Evolutionary conservation across 2,113 vertebrate genomes (phyloP).

Genomic region (Dendropsophus ebraccatus): DNA sequence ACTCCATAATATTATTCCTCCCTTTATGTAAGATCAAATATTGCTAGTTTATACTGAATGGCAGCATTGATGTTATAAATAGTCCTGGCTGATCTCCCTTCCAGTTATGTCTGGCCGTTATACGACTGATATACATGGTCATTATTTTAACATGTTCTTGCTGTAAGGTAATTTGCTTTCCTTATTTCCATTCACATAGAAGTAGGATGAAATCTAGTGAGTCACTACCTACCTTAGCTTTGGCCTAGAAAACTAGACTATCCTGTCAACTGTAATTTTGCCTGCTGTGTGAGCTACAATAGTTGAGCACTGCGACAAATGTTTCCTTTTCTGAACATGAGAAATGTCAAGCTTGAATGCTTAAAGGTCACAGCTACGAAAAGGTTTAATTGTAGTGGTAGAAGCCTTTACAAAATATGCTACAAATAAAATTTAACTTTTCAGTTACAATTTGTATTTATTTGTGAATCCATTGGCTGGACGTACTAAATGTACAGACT

Average conservation of each 20-base stretch:
- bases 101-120: background rate
- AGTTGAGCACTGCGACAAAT: slow-evolving; percentile 46
- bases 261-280: slow-evolving; percentile 52
- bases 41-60: background rate
- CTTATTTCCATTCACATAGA: slow-evolving; percentile 20
- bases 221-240: slow-evolving; percentile 21
- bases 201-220: slow-evolving; percentile 35
- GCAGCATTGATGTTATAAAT: background rate
- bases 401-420: background rate
- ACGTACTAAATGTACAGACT: too few species aligned
- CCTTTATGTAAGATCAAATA: background rate
- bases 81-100: background rate
- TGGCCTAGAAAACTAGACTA: slow-evolving; percentile 40
- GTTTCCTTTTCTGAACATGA: slow-evolving; percentile 41
- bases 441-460: background rate
- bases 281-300: slow-evolving; percentile 50
- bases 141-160: slow-evolving; percentile 36
- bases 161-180: slow-evolving; percentile 38
- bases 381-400: background rate
- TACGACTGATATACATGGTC: slow-evolving; percentile 11
- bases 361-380: slow-evolving; percentile 36
- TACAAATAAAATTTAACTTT: background rate
- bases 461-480: background rate
- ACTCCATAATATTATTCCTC: background rate
- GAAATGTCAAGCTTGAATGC: slow-evolving; percentile 35